phyloP scores from a whole-genome alignment of 1,140 invertebrate species.

The Listronotus bonariensis region DNA sequence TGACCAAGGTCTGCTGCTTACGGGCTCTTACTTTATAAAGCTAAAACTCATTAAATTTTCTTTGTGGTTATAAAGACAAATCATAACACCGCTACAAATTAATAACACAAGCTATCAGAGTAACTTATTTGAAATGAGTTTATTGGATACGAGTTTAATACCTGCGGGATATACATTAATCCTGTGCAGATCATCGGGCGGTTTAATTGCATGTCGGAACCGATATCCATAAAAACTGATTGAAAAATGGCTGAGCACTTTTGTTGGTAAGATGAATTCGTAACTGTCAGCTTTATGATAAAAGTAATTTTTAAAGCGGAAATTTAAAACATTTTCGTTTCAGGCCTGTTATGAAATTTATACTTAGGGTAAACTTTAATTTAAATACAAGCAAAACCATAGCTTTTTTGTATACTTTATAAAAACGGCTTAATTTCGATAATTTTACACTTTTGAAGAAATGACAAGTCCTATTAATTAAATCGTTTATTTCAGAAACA shows the following conservation, averaged over 20 bases:
- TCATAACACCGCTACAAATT: neutral
- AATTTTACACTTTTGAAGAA: too few relatives aligned
- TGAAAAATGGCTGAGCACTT: slow-evolving; percentile 3
- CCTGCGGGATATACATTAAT: slow-evolving; percentile 25
- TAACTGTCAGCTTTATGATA: slow-evolving; percentile 18
- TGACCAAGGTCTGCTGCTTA: too few relatives aligned
- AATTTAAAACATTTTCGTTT: too few relatives aligned
- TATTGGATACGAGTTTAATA: slow-evolving; percentile 17
- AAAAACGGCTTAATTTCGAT: too few relatives aligned
- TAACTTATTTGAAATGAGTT: slow-evolving; percentile 6
- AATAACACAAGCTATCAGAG: slow-evolving; percentile 1
- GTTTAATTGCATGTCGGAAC: slow-evolving; percentile 28
- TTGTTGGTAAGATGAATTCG: slow-evolving; percentile 8
- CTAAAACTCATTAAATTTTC: neutral
- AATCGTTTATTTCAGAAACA: too few relatives aligned
- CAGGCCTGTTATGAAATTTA: too few relatives aligned
- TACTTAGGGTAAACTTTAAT: too few relatives aligned
- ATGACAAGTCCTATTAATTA: too few relatives aligned
- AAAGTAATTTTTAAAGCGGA: too few relatives aligned
- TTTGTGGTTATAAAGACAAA: neutral
- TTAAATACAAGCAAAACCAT: too few relatives aligned
- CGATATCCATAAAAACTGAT: slow-evolving; percentile 19
- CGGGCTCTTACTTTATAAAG: too few relatives aligned
- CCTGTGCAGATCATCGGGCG: slow-evolving; percentile 23
- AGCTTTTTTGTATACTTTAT: too few relatives aligned